These are phyloP conservation scores for Oreochromis niloticus DNA, from an alignment of 2,113 vertebrate genomes.

Conservation along the genomic window DNA sequence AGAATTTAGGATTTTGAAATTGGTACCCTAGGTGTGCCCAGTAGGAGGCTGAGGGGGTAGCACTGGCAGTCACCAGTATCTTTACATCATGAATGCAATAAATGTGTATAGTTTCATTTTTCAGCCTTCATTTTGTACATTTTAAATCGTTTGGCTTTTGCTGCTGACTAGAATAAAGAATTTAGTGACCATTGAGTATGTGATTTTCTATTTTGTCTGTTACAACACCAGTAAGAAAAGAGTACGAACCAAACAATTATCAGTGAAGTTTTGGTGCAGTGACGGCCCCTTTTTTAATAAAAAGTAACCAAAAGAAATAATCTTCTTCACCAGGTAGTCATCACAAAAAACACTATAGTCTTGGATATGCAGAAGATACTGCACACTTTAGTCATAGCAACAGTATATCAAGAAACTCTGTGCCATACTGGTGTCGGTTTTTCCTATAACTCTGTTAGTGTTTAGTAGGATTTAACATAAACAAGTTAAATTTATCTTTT, in stretches of 20 bases:
- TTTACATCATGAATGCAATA: not conserved
- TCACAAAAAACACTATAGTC: not conserved
- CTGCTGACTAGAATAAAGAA: not conserved
- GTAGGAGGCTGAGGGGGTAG: not conserved
- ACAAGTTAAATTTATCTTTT: not conserved
- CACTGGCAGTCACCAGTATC: not conserved
- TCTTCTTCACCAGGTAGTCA: not conserved
- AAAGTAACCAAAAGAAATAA: not conserved
- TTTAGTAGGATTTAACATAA: not conserved
- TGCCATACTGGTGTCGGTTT: not conserved
- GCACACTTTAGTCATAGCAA: not conserved
- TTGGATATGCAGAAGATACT: not conserved
- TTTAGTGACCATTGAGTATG: not conserved
- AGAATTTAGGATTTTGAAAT: not conserved
- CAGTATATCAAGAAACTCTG: not conserved
- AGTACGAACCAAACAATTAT: not conserved
- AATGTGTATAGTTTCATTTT: not conserved
- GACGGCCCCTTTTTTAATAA: not conserved
- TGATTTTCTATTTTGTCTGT: not conserved
- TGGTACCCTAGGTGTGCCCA: not conserved
- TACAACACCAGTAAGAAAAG: not conserved
- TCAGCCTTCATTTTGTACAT: not conserved
- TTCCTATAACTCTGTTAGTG: not conserved
- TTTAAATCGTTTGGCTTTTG: not conserved
- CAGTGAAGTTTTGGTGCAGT: not conserved